Evolutionary conservation across 2,888 invertebrate species (phyloP), one percentile per base, ranked within the genome.

Genomic region (Nesidiocoris tenuis): DNA sequence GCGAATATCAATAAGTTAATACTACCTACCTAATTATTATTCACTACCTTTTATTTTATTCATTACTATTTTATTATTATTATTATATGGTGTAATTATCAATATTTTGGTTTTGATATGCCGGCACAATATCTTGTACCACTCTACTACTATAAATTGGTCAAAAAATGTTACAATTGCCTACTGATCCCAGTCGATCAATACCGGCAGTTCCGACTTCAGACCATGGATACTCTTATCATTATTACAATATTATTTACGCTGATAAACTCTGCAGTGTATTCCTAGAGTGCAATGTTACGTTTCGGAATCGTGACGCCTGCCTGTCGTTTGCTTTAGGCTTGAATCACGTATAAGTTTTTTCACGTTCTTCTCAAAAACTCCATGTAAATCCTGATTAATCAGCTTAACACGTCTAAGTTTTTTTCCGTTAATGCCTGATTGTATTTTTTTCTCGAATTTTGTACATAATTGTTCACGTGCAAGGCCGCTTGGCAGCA

Each of bases 21-120:
- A n/a, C n/a, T n/a, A n/a, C 12, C 5, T 39, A 39, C 39, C 3
- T 39, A 12, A 39, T 39, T 39, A 39, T 39, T 39, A n/a, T n/a
- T n/a, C n/a, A n/a, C n/a, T n/a, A n/a, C n/a, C n/a, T 39, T 39
- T 39, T 7, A 39, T 39, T 39, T 39, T 39, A 39, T n/a, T n/a
- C 39, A 39, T 39, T 3, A n/a, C 12, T 39, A 39, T 39, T 39
- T 39, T 39, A 39, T 39, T 39, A 39, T 39, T 39, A 39, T 39
- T 7, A 7, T 39, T 39, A 39, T 39, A 39, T 12, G 39, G 3
- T 39, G 9, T 56, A 2, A 70, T 59, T 70, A 23, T 57, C 23
- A 55, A 21, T 70, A 7, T 56, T 56, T 70, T 39, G 12, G 12
- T n/a, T n/a, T n/a, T n/a, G n/a, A n/a, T n/a, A n/a, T n/a, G n/a